Evolutionary conservation across 2,113 vertebrate genomes (phyloP).

Genomic region (Misgurnus mizolepis): DNA sequence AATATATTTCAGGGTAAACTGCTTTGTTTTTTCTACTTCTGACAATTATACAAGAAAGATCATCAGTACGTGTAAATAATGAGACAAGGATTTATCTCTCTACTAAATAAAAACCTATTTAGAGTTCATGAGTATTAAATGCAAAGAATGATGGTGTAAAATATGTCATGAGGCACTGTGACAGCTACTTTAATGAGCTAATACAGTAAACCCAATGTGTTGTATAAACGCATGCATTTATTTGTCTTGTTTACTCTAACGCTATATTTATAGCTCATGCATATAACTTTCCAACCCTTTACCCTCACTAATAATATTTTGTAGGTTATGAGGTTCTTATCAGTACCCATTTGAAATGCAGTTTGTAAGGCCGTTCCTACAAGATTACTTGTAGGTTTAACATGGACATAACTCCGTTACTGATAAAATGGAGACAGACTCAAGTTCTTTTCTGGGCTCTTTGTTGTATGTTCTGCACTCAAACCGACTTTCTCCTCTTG

Average conservation of each 20-base stretch:
- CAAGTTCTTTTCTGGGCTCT: not conserved
- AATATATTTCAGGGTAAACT: not conserved
- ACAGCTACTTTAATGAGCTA: not conserved
- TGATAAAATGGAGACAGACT: not conserved
- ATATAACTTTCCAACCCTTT: not conserved
- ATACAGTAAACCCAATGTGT: not conserved
- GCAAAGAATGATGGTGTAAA: not conserved
- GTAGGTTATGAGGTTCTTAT: not conserved
- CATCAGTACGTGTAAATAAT: not conserved
- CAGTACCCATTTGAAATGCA: not conserved
- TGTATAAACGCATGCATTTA: not conserved
- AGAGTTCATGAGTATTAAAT: no score
- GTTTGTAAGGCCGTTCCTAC: not conserved
- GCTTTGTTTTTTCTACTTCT: not conserved
- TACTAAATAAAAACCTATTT: not conserved
- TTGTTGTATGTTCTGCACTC: conserved; percentile 44
- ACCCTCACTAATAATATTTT: not conserved
- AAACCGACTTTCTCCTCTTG: conserved; percentile 78
- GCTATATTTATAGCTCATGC: not conserved
- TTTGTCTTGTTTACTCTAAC: not conserved
- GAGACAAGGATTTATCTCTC: not conserved
- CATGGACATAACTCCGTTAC: not conserved
- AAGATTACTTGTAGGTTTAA: not conserved
- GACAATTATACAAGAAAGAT: not conserved
- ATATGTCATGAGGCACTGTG: not conserved